Evolutionary conservation across 2,113 vertebrate genomes (phyloP).

Genomic region (Anhinga rufa): DNA sequence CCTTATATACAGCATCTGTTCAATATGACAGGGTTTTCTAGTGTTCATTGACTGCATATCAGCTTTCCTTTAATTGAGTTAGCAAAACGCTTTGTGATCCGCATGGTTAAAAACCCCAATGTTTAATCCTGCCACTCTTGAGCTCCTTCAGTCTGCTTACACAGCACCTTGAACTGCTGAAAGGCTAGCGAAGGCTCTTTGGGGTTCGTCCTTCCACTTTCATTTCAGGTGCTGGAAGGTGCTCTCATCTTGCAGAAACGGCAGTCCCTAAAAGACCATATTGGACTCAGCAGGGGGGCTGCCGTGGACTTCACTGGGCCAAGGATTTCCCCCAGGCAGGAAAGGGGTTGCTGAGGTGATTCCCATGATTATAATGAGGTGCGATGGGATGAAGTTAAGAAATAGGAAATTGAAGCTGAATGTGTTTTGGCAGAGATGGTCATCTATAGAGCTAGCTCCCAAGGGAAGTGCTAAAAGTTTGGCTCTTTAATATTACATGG

Average conservation of each 20-base stretch:
- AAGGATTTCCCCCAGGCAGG: neutral
- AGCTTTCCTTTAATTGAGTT: neutral
- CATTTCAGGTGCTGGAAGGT: neutral
- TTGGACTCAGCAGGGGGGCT: neutral
- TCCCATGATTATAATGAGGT: neutral
- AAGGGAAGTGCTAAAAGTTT: neutral
- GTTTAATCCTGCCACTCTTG: neutral
- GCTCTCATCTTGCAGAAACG: neutral
- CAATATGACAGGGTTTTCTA: neutral
- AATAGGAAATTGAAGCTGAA: neutral
- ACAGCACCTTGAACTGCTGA: neutral
- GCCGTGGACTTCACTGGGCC: neutral
- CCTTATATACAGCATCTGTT: slow-evolving; percentile 20
- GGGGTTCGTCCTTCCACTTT: neutral
- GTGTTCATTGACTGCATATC: neutral
- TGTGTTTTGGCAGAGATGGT: neutral
- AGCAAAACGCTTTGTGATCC: neutral
- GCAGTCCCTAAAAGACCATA: neutral
- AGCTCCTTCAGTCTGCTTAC: neutral
- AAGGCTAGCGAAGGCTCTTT: neutral
- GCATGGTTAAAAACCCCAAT: neutral
- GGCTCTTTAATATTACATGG: neutral
- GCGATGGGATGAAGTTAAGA: neutral
- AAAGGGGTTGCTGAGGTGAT: neutral
- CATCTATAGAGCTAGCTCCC: neutral